Conservation (phyloP, 2,888 invertebrate genomes). For the Noctua comes region DNA sequence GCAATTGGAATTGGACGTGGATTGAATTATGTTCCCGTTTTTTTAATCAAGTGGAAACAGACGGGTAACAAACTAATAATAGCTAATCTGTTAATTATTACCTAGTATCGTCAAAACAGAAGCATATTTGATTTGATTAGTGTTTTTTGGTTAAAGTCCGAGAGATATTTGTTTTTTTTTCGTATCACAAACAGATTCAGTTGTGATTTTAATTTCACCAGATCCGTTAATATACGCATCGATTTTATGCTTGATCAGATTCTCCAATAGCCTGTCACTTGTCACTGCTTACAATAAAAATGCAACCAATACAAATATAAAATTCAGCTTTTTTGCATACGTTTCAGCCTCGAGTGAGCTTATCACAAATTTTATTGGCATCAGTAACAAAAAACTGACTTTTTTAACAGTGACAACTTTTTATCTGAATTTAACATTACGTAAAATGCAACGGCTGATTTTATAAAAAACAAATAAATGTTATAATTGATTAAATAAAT, state of each 20-base stretch:
- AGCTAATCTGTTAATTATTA: neutral
- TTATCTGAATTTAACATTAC: neutral
- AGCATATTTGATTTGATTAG: neutral
- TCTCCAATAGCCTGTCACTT: constrained; percentile 14
- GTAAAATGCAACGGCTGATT: neutral
- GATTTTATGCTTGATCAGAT: neutral
- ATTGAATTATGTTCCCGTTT: fast-evolving
- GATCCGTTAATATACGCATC: neutral
- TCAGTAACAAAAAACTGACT: constrained; percentile 5
- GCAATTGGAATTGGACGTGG: neutral
- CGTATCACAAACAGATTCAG: neutral
- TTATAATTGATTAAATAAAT: neutral
- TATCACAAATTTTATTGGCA: constrained; percentile 35
- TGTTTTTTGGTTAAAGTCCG: neutral
- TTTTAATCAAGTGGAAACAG: constrained; percentile 4
- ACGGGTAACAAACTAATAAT: neutral
- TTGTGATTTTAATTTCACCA: neutral
- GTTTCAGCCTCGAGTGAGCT: constrained; percentile 7
- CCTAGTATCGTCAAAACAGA: neutral
- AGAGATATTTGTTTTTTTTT: neutral
- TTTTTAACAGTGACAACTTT: neutral
- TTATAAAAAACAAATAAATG: neutral
- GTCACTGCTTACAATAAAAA: constrained; percentile 20
- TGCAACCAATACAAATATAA: constrained; percentile 1
- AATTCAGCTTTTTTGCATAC: constrained; percentile 15